phyloP scores from a whole-genome alignment of 2,797 vertebrate species.

The Cynopterus sphinx region DNA sequence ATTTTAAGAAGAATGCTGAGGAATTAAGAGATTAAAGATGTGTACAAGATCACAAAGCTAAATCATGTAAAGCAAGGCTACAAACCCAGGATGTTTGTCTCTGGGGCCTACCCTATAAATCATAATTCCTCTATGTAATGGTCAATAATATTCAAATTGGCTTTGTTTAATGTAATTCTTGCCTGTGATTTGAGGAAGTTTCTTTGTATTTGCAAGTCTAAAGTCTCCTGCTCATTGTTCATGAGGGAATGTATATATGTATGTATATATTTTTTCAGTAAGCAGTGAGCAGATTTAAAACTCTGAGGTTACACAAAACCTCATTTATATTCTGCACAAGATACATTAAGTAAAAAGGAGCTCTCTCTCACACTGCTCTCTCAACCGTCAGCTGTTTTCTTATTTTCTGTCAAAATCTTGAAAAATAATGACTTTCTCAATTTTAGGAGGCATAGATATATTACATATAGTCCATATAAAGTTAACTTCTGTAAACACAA shows the following conservation, averaged over 20 bases:
- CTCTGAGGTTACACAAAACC: background rate
- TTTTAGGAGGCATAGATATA: background rate
- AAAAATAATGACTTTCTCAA: conserved; percentile 12
- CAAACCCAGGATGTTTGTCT: background rate
- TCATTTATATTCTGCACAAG: conserved; percentile 52
- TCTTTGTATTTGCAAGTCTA: background rate
- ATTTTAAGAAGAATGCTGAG: background rate
- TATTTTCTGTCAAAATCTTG: conserved; percentile 52
- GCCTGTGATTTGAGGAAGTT: background rate
- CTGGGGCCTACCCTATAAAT: background rate
- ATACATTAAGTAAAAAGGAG: conserved; percentile 17
- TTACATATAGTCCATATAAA: background rate
- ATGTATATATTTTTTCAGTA: background rate
- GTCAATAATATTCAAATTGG: background rate
- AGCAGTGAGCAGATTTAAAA: background rate
- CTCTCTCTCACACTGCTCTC: background rate
- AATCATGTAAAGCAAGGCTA: background rate
- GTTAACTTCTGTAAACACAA: background rate
- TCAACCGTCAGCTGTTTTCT: background rate
- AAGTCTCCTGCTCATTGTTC: background rate
- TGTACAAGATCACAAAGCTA: background rate
- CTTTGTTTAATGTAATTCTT: background rate
- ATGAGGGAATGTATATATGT: background rate
- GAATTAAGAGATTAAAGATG: background rate
- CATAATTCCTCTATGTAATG: background rate